phyloP scores from a whole-genome alignment of 2,113 vertebrate species.

The Columba janthina region DNA sequence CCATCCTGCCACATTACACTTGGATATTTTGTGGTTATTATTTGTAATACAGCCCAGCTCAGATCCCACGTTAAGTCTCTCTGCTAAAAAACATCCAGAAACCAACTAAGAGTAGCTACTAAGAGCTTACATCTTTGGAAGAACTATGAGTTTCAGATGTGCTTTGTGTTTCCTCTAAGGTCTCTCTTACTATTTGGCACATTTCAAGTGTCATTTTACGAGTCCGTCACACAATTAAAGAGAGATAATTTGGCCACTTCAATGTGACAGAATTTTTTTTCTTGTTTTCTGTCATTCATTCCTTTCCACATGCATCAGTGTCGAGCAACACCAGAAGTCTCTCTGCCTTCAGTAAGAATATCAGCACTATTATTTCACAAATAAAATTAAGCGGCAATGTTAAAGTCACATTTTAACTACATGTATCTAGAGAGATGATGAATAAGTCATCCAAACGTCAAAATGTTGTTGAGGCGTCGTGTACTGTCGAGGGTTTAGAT shows the following conservation, averaged over 20 bases:
- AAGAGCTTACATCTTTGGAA: neutral
- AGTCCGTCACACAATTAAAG: neutral
- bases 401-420: neutral
- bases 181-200: neutral
- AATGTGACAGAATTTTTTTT: neutral
- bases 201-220: neutral
- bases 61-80: neutral
- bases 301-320: rapidly evolving
- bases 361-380: neutral
- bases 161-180: neutral
- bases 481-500: too few species aligned
- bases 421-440: rapidly evolving
- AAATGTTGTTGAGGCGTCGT: too few species aligned
- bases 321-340: neutral
- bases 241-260: neutral
- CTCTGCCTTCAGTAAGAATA: neutral
- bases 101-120: neutral
- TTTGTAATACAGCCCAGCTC: too few species aligned
- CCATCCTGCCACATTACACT: neutral
- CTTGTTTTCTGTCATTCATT: neutral
- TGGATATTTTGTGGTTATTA: neutral
- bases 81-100: neutral
- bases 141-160: neutral
- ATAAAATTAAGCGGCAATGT: neutral
- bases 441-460: neutral